phyloP scores from a whole-genome alignment of 2,888 invertebrate genomes.

The Athalia rosae region DNA sequence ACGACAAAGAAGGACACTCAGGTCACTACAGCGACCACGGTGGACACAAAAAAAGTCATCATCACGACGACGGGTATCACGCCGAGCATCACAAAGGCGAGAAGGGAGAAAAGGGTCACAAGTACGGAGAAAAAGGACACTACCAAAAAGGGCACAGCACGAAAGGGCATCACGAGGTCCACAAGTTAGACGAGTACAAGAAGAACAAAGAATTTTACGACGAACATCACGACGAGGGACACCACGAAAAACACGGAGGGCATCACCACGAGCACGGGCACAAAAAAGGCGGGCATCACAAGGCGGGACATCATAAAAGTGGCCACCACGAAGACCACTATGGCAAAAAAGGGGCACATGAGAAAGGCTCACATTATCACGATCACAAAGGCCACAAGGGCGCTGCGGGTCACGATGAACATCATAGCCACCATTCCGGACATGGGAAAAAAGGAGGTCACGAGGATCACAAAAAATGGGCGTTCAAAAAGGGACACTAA shows the following conservation, averaged over 20 bases:
- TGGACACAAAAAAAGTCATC: slow-evolving; percentile 77
- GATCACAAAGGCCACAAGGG: slow-evolving; percentile 86
- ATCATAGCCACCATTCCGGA: slow-evolving; percentile 82
- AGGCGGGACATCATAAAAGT: slow-evolving; percentile 84
- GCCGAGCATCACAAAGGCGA: slow-evolving; percentile 78
- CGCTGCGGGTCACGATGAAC: slow-evolving; percentile 84
- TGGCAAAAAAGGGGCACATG: slow-evolving; percentile 84
- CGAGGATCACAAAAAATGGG: slow-evolving; percentile 85
- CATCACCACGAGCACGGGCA: slow-evolving; percentile 85
- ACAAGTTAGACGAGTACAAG: slow-evolving; percentile 87
- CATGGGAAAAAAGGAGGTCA: slow-evolving; percentile 86
- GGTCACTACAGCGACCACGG: slow-evolving; percentile 78
- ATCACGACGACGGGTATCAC: slow-evolving; percentile 78
- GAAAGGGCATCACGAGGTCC: slow-evolving; percentile 87
- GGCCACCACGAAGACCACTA: slow-evolving; percentile 85
- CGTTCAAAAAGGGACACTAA: slow-evolving; percentile 74
- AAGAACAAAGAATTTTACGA: slow-evolving; percentile 90
- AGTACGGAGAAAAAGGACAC: slow-evolving; percentile 79
- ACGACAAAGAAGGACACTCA: slow-evolving; percentile 79
- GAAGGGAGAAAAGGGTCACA: slow-evolving; percentile 79
- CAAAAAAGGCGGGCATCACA: slow-evolving; percentile 85
- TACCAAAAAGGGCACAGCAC: slow-evolving; percentile 88
- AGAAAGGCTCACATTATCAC: slow-evolving; percentile 85
- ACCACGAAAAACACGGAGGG: slow-evolving; percentile 86
- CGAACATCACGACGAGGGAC: slow-evolving; percentile 85